These are phyloP conservation scores for Aptenodytes forsteri DNA, from an alignment of 2,113 vertebrate genomes.

Conservation along the genomic window DNA sequence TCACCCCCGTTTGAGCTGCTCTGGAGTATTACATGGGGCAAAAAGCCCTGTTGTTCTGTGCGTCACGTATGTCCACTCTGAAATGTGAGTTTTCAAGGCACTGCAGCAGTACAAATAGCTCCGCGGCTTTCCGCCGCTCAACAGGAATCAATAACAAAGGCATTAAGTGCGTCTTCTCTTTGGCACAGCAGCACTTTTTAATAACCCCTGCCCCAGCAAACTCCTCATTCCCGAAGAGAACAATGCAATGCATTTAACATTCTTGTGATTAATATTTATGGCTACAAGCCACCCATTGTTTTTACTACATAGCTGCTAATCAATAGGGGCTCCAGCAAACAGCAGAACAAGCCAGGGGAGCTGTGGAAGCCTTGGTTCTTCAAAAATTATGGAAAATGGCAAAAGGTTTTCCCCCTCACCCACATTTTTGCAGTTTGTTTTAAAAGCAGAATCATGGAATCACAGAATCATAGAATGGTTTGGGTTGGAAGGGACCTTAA, in stretches of 20 bases:
- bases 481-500: too few relatives aligned
- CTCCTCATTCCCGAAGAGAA: background rate
- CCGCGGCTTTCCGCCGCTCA: rapidly evolving
- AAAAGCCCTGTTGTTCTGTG: background rate
- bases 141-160: background rate
- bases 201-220: background rate
- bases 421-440: background rate
- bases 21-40: background rate
- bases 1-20: background rate
- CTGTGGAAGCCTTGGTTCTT: background rate
- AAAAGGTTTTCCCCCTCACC: background rate
- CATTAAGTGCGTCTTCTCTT: background rate
- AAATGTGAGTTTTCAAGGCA: background rate
- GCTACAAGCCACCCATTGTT: conserved; percentile 35
- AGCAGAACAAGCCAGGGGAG: background rate
- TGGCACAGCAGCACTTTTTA: conserved; percentile 2
- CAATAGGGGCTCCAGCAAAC: background rate
- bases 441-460: background rate
- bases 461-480: too few relatives aligned
- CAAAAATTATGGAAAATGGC: background rate
- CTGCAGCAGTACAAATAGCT: background rate
- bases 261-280: conserved; percentile 38
- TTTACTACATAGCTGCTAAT: background rate
- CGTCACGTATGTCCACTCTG: background rate
- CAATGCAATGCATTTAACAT: conserved; percentile 24